Evolutionary conservation across 2,113 vertebrate genomes (phyloP), one percentile per base, ranked within the genome.

Genomic region (Laterallus jamaicensis): DNA sequence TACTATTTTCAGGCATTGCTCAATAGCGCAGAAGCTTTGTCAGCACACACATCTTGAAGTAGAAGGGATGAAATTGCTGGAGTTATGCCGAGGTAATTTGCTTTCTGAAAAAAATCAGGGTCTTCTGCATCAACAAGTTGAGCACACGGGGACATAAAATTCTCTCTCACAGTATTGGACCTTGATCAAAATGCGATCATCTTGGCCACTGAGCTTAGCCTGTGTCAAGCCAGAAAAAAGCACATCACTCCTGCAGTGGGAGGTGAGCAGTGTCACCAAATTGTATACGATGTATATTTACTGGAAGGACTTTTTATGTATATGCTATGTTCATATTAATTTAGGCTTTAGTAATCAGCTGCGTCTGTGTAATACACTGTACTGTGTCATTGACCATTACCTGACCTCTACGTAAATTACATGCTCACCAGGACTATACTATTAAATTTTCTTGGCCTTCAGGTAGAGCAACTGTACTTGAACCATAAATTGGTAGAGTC

Each of bases 381-480:
- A 12, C 9, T 15, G 3, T 35, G 39, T 6, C 28, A 28, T 25
- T 52, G 29, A 12, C 26, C 40, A 26, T 8, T 39, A 16, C 11
- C 37, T 82, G 21, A 40, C 15, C 26, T 50, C 18, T 39, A 55
- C 47, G 14, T n/a, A 39, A 59, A 49, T 8, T 3, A 10, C 11
- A 15, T 3, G 1, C 5, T 62, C 22, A 66, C 15, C 56, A 21
- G 32, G 9, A 2, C 13, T 12, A 5, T 25, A 2, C 3, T 17
- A 5, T 37, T 54, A 14, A 11, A 44, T 37, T 78, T 26, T 59
- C 37, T 9, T 12, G 26, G 20, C 6, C 47, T 70, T 50, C 31
- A 40, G 32, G 18, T 6, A 35, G 6, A 52, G 14, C 17, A 26
- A 4, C 3, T 70, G 20, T 12, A 20, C 37, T 54, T 60, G 70